Base-by-base conservation (phyloP, 2,797 vertebrate genomes). In the Dermochelys coriacea region DNA sequence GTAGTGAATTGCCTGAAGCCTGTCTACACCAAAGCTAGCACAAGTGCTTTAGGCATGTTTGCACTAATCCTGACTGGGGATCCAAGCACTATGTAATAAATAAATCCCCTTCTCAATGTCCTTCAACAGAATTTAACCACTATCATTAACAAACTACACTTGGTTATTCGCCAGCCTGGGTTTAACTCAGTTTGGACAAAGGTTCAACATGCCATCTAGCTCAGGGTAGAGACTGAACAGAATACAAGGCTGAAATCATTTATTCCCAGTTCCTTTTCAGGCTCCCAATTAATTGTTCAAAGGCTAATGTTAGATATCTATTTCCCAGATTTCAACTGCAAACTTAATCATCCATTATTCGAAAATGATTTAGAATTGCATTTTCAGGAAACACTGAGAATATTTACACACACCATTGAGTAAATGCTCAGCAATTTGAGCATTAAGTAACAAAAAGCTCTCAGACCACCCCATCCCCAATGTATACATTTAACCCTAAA, bases 371-470 rank as follows among this genome's bases (percentile, higher is more conserved):
- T 78, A 52, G 27, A 85, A 79, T 12, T 37, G 61, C 18, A 68
- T 68, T 68, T 37, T 6, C 12, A 83, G 6, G 80, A 23, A 89
- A 6, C 27, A 82, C 15, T 84, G 57, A 86, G 91, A 88, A 8
- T 87, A 79, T 1, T 57, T 51, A 75, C 1, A 8, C 11, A 8
- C 16, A 84, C 9, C 21, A 55, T 1, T 8, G 25, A 2, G 1
- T 51, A 91, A 88, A 18, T 3, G 9, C 18, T 12, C 57, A 83
- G 19, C 41, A 93, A 92, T 92, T 91, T 1, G 4, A 89, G 59
- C 8, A 45, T 1, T 3, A 2, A 80, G 31, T 78, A 89, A 64
- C 49, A 16, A n/a, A 34, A 68, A n/a, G 18, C 34, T 37, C 34
- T n/a, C 61, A 37, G 16, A 19, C 12, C 7, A 37, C 57, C 57